phyloP scores from a whole-genome alignment of 2,797 vertebrate genomes.

The Premnoplex brunnescens region DNA sequence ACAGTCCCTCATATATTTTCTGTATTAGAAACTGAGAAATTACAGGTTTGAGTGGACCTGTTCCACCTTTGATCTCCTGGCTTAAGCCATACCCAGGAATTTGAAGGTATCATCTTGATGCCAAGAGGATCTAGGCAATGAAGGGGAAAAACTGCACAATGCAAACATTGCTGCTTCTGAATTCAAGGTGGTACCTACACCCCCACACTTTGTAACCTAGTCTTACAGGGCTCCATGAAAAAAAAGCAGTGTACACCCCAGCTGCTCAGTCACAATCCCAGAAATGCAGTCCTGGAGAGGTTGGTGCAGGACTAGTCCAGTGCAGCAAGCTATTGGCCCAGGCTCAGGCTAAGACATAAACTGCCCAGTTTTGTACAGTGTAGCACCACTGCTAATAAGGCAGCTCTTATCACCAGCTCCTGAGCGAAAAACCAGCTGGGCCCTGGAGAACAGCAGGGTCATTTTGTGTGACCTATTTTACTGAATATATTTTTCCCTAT shows the following conservation, averaged over 20 bases:
- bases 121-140: no score
- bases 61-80: neutral
- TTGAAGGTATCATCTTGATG: neutral
- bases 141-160: neutral
- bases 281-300: neutral
- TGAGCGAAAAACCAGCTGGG: neutral
- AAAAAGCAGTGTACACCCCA: neutral
- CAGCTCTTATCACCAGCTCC: neutral
- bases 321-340: neutral
- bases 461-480: neutral
- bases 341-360: neutral
- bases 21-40: neutral
- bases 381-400: neutral
- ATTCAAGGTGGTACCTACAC: neutral
- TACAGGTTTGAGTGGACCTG: neutral
- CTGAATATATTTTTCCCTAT: neutral
- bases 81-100: neutral
- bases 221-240: neutral
- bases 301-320: neutral
- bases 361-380: neutral
- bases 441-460: fast-evolving
- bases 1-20: neutral
- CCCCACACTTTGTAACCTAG: neutral
- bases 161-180: neutral
- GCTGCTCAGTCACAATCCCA: neutral